Base-by-base conservation (phyloP, 2,113 vertebrate species). In the Madoqua kirkii region DNA sequence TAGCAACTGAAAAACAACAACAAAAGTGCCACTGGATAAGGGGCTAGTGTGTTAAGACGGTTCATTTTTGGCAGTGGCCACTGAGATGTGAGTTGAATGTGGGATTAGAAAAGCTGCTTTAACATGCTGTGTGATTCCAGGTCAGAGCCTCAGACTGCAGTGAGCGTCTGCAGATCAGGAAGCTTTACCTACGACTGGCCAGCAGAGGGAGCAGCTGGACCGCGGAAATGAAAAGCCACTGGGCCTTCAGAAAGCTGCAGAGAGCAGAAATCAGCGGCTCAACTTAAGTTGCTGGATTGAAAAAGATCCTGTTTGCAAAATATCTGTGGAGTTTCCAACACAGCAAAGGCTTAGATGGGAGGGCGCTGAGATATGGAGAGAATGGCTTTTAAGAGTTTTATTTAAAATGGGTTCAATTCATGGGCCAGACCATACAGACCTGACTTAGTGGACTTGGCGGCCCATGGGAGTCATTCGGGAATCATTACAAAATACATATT, bases 191-290 rank as follows among this genome's bases (percentile, higher is more conserved):
- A 6, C 0, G 8, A 94, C 76, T 0, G 13, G 23, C 96, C 97
- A 98, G 97, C 87, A 98, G 97, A 79, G 93, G 97, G 98, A 96
- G 97, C 71, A 17, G 64, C 33, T 2, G 74, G 76, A 95, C 84
- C 27, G 82, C 83, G 48, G 78, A 93, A 97, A 54, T 5, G 45
- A 88, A 96, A 95, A 91, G 88, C 31, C 7, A 33, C n/a, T 10
- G 7, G 31, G 14, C n/a, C 27, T 87, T 91, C 59, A 31, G 87
- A 60, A 84, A 94, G 78, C 29, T 25, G 14, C n/a, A 62, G 29
- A 31, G 33, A 15, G 60, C 60, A 33, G 60, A 62, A 62, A 87
- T 40, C 45, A 84, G 52, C 2, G 3, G 54, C 14, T 89, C 50
- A 52, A 31, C 17, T 21, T 67, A 50, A 55, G 45, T 19, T 43